Percentiles rank a stretch among this genome's conserved stretches.
These are phyloP conservation scores for Agonopterix alstromeriana DNA, from an alignment of 2,888 invertebrate species.

Conservation along the genomic window DNA sequence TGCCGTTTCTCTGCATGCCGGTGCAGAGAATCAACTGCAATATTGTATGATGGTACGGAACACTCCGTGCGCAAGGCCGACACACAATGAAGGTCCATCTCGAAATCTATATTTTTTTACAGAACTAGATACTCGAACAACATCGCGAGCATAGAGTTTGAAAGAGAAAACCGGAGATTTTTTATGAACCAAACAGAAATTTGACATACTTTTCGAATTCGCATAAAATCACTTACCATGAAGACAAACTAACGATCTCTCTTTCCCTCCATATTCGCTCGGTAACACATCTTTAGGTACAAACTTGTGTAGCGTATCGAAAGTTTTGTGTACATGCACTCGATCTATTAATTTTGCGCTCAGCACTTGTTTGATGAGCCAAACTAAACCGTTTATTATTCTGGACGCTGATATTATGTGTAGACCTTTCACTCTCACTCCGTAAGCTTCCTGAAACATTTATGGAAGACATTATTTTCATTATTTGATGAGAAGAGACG, in stretches of 20 bases:
- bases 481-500: too few species aligned
- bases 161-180: too few species aligned
- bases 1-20: too few species aligned
- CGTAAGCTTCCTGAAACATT: conserved; percentile 44
- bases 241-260: conserved; percentile 23
- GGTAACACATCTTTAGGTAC: conserved; percentile 37
- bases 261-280: conserved; percentile 43
- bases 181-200: too few species aligned
- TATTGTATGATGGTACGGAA: too few species aligned
- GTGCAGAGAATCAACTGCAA: too few species aligned
- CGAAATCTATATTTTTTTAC: too few species aligned
- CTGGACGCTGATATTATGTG: conserved; percentile 38
- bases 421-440: conserved; percentile 40
- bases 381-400: conserved; percentile 29
- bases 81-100: too few species aligned
- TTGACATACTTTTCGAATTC: background rate
- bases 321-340: conserved; percentile 27
- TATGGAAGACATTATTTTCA: too few species aligned
- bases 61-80: too few species aligned
- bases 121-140: too few species aligned
- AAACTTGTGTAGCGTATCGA: conserved; percentile 25
- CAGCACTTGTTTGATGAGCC: conserved; percentile 35
- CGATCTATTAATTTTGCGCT: conserved; percentile 35
- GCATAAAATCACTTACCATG: conserved; percentile 25
- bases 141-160: too few species aligned